A percentile compares a stretch with the other conserved stretches of the same genome.
These are phyloP conservation scores for Harpegnathos saltator DNA, from an alignment of 1,140 invertebrate species.

Conservation along the genomic window DNA sequence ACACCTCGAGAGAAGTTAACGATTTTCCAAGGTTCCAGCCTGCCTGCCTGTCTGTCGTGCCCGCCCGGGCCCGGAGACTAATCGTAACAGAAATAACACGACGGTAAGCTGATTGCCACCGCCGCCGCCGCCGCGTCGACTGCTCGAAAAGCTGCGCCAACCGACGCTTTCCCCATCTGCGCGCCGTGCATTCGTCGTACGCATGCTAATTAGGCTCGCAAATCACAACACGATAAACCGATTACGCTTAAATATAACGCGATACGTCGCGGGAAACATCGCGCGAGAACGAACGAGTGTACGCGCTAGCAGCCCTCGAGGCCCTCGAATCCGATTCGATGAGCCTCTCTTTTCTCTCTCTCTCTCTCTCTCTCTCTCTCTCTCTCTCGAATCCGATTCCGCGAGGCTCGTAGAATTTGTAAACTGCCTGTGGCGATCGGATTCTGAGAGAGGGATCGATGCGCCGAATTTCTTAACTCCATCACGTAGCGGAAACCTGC, in stretches of 20 bases:
- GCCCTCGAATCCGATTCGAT: slow-evolving; percentile 17
- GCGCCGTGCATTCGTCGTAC: background rate
- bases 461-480: slow-evolving; percentile 51
- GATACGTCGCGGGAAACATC: slow-evolving; percentile 20
- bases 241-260: slow-evolving; percentile 37
- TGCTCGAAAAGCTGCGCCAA: slow-evolving; percentile 34
- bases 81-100: slow-evolving; percentile 42
- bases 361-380: too few species aligned
- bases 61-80: background rate
- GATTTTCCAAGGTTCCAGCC: slow-evolving; percentile 39
- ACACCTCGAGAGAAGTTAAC: slow-evolving; percentile 41
- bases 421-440: slow-evolving; percentile 51
- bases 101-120: slow-evolving; percentile 57
- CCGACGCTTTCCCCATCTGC: too few species aligned
- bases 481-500: slow-evolving; percentile 53
- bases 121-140: too few species aligned
- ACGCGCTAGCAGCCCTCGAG: background rate
- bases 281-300: background rate
- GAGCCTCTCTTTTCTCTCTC: too few species aligned
- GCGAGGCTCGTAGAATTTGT: slow-evolving; percentile 43
- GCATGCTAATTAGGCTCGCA: slow-evolving; percentile 44
- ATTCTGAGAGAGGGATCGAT: slow-evolving; percentile 45
- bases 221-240: slow-evolving; percentile 50
- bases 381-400: slow-evolving; percentile 28
- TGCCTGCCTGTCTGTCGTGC: too few species aligned